Evolutionary conservation across 2,888 invertebrate species (phyloP).

Genomic region (Heliconius ethilla): DNA sequence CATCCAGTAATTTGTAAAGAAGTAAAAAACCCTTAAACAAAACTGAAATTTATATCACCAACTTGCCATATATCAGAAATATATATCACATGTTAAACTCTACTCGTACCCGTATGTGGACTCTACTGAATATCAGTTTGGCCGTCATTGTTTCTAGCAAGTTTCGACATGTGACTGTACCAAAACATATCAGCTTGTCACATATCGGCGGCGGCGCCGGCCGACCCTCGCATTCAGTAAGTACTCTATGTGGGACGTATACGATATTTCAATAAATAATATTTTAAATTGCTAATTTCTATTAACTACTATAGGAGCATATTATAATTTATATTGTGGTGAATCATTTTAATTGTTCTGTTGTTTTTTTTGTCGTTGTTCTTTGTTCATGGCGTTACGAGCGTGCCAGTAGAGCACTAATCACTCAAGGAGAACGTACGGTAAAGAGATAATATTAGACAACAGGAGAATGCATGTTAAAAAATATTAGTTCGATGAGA

Average conservation of each 20-base stretch:
- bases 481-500: too few relatives aligned
- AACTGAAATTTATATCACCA: background rate
- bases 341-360: background rate
- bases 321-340: background rate
- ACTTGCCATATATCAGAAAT: background rate
- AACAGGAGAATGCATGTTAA: too few relatives aligned
- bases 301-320: background rate
- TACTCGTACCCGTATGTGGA: conserved; percentile 14
- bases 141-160: conserved; percentile 53
- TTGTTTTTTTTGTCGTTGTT: too few relatives aligned
- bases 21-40: background rate
- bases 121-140: conserved; percentile 44
- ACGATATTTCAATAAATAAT: conserved; percentile 32
- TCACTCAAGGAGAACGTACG: too few relatives aligned
- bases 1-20: background rate
- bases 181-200: conserved; percentile 62
- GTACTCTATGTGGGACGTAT: conserved; percentile 38
- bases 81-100: conserved; percentile 9
- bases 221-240: conserved; percentile 39
- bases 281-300: background rate
- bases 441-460: too few relatives aligned
- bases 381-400: too few relatives aligned
- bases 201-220: conserved; percentile 54
- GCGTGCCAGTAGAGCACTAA: too few relatives aligned
- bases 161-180: conserved; percentile 52